Percentiles rank a stretch among this genome's conserved stretches.
phyloP scores from a whole-genome alignment of 2,888 invertebrate genomes.

The Oithona nana region DNA sequence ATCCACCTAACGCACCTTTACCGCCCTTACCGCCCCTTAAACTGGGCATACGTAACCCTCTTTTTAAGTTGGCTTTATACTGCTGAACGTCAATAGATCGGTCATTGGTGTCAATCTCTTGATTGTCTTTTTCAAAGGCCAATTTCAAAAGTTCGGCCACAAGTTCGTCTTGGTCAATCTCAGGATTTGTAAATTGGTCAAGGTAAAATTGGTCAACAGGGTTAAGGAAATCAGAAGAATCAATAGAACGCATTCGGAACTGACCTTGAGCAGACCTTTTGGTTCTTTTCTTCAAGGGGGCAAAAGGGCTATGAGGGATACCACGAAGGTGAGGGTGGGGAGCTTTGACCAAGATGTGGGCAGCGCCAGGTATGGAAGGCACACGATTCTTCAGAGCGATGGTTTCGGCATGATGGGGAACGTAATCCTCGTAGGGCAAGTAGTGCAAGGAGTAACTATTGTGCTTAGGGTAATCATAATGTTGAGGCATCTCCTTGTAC shows the following conservation, averaged over 20 bases:
- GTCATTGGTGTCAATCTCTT: too few species aligned
- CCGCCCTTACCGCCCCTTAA: too few species aligned
- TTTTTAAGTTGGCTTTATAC: too few species aligned
- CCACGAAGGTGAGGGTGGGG: neutral
- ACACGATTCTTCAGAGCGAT: neutral
- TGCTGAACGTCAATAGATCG: too few species aligned
- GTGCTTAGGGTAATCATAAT: neutral
- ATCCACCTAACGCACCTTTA: too few species aligned
- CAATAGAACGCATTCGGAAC: neutral
- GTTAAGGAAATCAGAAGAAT: neutral
- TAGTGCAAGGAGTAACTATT: constrained; percentile 6
- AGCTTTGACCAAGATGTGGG: constrained; percentile 8
- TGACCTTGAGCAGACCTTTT: neutral
- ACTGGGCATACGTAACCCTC: too few species aligned
- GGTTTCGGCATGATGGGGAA: neutral
- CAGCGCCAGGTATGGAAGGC: neutral
- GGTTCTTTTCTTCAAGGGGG: neutral
- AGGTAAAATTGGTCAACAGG: neutral
- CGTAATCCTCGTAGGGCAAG: constrained; percentile 14
- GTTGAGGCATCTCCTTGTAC: neutral
- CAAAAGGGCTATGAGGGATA: neutral
- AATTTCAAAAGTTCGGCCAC: neutral
- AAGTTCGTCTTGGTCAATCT: neutral
- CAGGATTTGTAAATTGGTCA: neutral
- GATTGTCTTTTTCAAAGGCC: too few species aligned